phyloP scores from a whole-genome alignment of 2,888 invertebrate species.

The Plagodis pulveraria region DNA sequence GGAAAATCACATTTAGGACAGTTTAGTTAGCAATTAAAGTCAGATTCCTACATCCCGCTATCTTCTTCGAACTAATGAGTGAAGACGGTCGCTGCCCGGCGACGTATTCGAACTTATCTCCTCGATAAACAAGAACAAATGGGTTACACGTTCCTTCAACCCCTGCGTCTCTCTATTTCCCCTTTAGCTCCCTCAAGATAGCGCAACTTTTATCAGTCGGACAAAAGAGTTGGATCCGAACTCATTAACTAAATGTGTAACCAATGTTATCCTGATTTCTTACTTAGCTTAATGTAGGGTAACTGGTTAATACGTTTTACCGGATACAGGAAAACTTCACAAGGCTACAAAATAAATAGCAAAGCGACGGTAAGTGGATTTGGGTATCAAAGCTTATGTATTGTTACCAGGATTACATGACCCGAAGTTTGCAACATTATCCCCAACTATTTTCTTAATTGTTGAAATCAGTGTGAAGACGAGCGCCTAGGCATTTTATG shows the following conservation, averaged over 20 bases:
- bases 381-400: too few species aligned
- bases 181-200: constrained; percentile 70
- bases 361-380: too few species aligned
- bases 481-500: constrained; percentile 50
- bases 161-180: constrained; percentile 67
- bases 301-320: constrained; percentile 30
- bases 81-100: constrained; percentile 61
- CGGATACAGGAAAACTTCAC: neutral
- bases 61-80: constrained; percentile 75
- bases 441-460: constrained; percentile 26
- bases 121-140: constrained; percentile 81
- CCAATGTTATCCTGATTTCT: constrained; percentile 38
- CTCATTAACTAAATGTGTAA: constrained; percentile 66
- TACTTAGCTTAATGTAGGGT: constrained; percentile 25
- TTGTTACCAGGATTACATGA: too few species aligned
- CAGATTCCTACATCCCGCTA: constrained; percentile 65
- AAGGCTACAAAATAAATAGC: too few species aligned
- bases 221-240: constrained; percentile 59
- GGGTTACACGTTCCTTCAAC: constrained; percentile 72
- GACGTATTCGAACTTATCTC: constrained; percentile 71
- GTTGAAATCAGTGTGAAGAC: constrained; percentile 22
- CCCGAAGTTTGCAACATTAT: neutral
- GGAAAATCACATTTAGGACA: constrained; percentile 66
- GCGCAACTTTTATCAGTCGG: constrained; percentile 67
- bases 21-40: constrained; percentile 76